Percentiles rank a stretch among this genome's conserved stretches.
Evolutionary conservation across 2,888 invertebrate species (phyloP).

Genomic region (Hofmannophila pseudospretella): DNA sequence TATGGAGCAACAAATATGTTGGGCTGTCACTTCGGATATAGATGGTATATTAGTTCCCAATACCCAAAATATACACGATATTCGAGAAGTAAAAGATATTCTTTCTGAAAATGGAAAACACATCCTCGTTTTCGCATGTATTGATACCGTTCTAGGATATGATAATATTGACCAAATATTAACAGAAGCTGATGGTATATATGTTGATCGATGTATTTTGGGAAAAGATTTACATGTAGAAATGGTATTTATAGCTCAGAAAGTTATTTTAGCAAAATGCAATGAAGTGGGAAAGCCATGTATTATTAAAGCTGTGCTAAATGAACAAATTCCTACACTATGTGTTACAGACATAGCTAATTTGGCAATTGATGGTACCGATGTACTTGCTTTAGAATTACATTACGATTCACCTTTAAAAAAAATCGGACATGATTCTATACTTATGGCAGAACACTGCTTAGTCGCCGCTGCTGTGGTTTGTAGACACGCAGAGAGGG

Average conservation of each 20-base stretch:
- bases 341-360: constrained; percentile 93
- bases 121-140: constrained; percentile 56
- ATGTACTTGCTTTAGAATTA: constrained; percentile 89
- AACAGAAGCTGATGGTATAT: constrained; percentile 87
- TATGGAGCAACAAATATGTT: constrained; percentile 66
- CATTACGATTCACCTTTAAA: constrained; percentile 62
- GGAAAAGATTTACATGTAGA: constrained; percentile 92
- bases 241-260: constrained; percentile 91
- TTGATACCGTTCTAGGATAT: constrained; percentile 50
- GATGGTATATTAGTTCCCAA: constrained; percentile 60
- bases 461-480: constrained; percentile 84
- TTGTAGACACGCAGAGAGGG: constrained; percentile 91
- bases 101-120: constrained; percentile 62
- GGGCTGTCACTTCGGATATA: constrained; percentile 62
- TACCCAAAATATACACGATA: constrained; percentile 44
- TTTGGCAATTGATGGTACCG: constrained; percentile 92
- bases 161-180: constrained; percentile 86
- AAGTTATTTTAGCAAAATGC: constrained; percentile 90
- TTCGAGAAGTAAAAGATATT: constrained; percentile 43
- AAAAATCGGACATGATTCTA: constrained; percentile 47
- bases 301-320: constrained; percentile 90
- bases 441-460: constrained; percentile 80
- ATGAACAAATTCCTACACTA: constrained; percentile 89
- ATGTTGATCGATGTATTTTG: constrained; percentile 90
- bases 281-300: constrained; percentile 91